Evolutionary conservation across 2,113 vertebrate genomes (phyloP).

Genomic region (Condylura cristata): DNA sequence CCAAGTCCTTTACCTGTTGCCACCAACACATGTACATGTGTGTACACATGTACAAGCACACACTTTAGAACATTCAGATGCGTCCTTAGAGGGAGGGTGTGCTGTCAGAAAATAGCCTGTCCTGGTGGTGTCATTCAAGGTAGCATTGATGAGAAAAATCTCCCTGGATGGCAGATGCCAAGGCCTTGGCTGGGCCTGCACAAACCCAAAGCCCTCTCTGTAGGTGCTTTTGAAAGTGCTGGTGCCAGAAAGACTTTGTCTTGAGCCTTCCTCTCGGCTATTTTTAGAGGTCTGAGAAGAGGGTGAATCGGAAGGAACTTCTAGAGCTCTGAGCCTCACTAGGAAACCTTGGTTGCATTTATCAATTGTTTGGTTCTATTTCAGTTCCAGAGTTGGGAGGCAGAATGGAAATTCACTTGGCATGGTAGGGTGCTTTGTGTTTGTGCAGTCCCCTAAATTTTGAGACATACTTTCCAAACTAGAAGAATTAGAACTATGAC

Average conservation of each 20-base stretch:
- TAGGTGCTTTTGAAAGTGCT: not conserved
- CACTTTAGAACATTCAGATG: not conserved
- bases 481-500: not conserved
- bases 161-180: not conserved
- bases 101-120: not conserved
- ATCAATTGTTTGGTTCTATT: not conserved
- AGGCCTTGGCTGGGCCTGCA: not conserved
- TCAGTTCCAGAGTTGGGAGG: not conserved
- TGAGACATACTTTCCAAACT: slow-evolving; percentile 3
- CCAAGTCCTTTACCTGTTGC: not conserved
- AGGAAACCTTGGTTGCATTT: slow-evolving; percentile 23
- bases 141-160: not conserved
- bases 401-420: not conserved
- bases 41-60: fast-evolving
- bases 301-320: not conserved
- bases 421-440: not conserved
- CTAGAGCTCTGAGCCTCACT: not conserved
- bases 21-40: not conserved
- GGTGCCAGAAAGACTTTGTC: not conserved
- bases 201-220: not conserved
- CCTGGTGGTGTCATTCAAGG: not conserved
- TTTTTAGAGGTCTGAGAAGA: slow-evolving; percentile 1
- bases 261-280: not conserved
- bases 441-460: not conserved
- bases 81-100: not conserved